A percentile compares a stretch with the other conserved stretches of the same genome.
phyloP scores from a whole-genome alignment of 1,140 invertebrate species.

The Lordiphosa clarofinis region DNA sequence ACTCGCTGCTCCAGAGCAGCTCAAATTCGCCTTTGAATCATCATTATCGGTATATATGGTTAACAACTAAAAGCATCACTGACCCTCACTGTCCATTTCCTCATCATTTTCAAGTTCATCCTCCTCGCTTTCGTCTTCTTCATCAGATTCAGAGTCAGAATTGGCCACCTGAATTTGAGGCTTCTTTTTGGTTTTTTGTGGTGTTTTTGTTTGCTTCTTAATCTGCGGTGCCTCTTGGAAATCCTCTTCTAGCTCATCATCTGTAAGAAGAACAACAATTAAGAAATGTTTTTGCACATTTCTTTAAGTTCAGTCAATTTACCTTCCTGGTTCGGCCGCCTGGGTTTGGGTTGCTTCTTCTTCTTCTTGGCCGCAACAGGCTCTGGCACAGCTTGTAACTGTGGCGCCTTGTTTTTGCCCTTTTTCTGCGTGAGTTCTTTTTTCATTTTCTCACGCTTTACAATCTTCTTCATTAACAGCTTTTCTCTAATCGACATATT shows the following conservation, averaged over 20 bases:
- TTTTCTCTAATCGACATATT: conserved; percentile 88
- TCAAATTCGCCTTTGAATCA: conserved; percentile 77
- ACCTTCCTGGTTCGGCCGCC: conserved; percentile 39
- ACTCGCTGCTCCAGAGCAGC: conserved; percentile 36
- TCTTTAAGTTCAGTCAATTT: neutral
- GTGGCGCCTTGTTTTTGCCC: conserved; percentile 44
- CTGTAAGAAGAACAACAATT: neutral
- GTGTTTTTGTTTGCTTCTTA: conserved; percentile 30
- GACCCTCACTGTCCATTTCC: conserved; percentile 19
- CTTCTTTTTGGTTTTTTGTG: conserved; percentile 49
- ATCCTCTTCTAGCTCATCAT: conserved; percentile 51
- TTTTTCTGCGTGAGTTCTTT: conserved; percentile 82
- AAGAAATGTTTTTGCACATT: neutral
- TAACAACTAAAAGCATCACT: too few relatives aligned
- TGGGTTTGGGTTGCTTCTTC: conserved; percentile 23
- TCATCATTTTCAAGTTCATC: conserved; percentile 3
- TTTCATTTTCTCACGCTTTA: conserved; percentile 87
- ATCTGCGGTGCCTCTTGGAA: conserved; percentile 48
- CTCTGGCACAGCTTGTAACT: neutral
- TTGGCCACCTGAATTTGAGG: conserved; percentile 65
- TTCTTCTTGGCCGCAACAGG: neutral
- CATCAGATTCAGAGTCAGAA: conserved; percentile 55
- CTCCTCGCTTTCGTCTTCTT: conserved; percentile 27
- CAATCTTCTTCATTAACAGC: conserved; percentile 88
- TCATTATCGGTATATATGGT: too few relatives aligned